Percentiles rank a stretch among this genome's conserved stretches.
Evolutionary conservation across 1,140 invertebrate genomes (phyloP).

Genomic region (Nymphalis io): DNA sequence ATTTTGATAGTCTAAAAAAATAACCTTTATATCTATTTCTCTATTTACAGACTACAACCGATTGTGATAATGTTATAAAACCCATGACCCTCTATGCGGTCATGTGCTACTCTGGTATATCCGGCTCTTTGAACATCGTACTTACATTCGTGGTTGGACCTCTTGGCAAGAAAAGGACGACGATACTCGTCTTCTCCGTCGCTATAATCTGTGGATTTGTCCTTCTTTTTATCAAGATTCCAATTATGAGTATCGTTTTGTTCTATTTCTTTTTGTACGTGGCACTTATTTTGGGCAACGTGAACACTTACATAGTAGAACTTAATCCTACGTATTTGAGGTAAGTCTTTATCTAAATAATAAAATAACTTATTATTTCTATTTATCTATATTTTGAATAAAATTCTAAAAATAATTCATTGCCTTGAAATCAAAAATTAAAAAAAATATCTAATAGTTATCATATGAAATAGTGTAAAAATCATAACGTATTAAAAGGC

Average conservation of each 20-base stretch:
- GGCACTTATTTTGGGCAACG: conserved; percentile 56
- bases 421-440: too few relatives aligned
- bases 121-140: conserved; percentile 44
- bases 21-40: too few relatives aligned
- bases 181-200: conserved; percentile 48
- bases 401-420: too few relatives aligned
- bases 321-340: conserved; percentile 66
- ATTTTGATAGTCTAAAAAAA: too few relatives aligned
- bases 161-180: conserved; percentile 56
- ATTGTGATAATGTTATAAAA: conserved; percentile 42
- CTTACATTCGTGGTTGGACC: conserved; percentile 58
- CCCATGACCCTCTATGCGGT: conserved; percentile 57
- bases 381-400: background rate
- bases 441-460: too few relatives aligned
- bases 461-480: too few relatives aligned
- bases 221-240: conserved; percentile 53
- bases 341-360: conserved; percentile 38
- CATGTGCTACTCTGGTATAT: conserved; percentile 56
- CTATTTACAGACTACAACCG: conserved; percentile 27
- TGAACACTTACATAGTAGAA: conserved; percentile 64
- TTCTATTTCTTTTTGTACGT: conserved; percentile 65
- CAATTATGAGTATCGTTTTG: conserved; percentile 55
- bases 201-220: conserved; percentile 44
- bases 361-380: background rate
- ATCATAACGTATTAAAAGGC: too few relatives aligned